phyloP scores from a whole-genome alignment of 2,797 vertebrate genomes.

The Notolepis coatsorum region DNA sequence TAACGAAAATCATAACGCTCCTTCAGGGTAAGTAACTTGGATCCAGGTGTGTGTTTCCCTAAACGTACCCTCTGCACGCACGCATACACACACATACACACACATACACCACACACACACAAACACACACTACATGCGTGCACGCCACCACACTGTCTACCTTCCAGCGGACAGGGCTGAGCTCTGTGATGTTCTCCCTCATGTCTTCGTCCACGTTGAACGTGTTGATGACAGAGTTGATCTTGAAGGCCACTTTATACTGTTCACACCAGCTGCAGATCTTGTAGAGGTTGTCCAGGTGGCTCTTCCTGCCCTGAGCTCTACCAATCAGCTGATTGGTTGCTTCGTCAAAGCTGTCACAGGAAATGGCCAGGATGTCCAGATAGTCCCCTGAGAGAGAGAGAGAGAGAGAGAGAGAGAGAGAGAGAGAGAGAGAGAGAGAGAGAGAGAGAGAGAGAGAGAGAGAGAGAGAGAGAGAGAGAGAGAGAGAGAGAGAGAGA shows the following conservation, averaged over 20 bases:
- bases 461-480: background rate
- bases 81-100: no score
- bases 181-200: constrained; percentile 80
- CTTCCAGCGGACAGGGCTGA: constrained; percentile 95
- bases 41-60: no score
- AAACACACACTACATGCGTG: no score
- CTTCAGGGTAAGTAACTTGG: no score
- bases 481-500: background rate
- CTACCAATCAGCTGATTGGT: constrained; percentile 92
- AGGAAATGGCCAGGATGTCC: constrained; percentile 95
- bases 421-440: background rate
- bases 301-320: constrained; percentile 89
- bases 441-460: background rate
- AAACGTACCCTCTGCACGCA: no score
- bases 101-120: no score
- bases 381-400: constrained; percentile 83
- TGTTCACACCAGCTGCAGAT: constrained; percentile 87
- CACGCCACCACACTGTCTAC: no score
- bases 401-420: background rate
- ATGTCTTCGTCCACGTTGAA: constrained; percentile 93
- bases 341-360: constrained; percentile 92
- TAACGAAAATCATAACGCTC: no score
- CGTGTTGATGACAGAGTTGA: constrained; percentile 95
- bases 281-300: constrained; percentile 88
- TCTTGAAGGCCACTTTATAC: constrained; percentile 94